These are phyloP conservation scores for Cydia splendana DNA, from an alignment of 1,140 invertebrate genomes.

Conservation along the genomic window DNA sequence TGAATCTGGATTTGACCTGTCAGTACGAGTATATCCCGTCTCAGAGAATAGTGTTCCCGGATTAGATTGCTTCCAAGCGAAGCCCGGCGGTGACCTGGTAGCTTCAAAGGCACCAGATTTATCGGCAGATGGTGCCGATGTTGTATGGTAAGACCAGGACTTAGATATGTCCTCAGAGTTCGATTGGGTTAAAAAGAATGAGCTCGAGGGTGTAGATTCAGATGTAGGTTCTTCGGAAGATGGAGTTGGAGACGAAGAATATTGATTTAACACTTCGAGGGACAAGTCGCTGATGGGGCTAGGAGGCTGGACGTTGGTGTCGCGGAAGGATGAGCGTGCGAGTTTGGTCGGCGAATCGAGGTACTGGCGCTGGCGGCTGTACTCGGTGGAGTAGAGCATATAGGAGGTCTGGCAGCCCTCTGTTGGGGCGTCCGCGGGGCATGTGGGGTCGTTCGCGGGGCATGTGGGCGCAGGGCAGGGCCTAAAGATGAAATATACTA, in stretches of 20 bases:
- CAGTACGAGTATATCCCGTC: not conserved
- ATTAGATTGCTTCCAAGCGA: not conserved
- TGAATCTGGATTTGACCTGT: not conserved
- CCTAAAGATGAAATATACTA: not conserved
- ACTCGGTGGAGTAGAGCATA: constrained; percentile 50
- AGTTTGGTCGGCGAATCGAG: constrained; percentile 1
- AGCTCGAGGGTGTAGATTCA: not conserved
- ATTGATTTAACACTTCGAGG: not conserved
- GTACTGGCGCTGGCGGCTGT: constrained; percentile 26
- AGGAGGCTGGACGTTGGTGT: not conserved
- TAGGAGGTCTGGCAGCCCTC: constrained; percentile 53
- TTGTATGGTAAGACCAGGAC: not conserved
- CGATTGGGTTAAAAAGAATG: not conserved
- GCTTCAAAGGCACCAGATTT: not conserved
- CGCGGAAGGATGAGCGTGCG: not conserved
- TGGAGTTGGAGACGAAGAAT: too few species aligned
- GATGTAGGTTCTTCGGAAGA: not conserved
- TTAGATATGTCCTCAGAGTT: not conserved
- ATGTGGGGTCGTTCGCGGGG: constrained; percentile 47
- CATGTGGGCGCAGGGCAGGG: constrained; percentile 37
- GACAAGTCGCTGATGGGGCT: not conserved
- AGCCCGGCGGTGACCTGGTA: not conserved
- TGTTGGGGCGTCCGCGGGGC: constrained; percentile 47
- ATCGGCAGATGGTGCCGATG: not conserved
- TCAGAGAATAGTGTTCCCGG: not conserved